Evolutionary conservation across 2,888 invertebrate genomes (phyloP).

Genomic region (Erynnis tages): DNA sequence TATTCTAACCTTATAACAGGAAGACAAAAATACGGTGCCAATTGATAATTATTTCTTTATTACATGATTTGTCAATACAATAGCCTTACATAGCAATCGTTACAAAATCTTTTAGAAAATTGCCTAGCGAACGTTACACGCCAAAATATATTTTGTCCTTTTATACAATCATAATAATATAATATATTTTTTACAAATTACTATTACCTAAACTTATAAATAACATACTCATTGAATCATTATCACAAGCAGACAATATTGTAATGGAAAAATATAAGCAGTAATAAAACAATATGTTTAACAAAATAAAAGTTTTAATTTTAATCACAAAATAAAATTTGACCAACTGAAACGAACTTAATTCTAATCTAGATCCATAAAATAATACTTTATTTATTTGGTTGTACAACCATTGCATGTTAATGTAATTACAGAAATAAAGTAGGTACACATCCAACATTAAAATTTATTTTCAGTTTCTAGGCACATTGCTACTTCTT

Average conservation of each 20-base stretch:
- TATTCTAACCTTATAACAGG: background rate
- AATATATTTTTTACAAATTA: background rate
- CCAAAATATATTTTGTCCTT: background rate
- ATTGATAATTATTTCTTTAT: background rate
- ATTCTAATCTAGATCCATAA: conserved; percentile 8
- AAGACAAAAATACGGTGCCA: background rate
- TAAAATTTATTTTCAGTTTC: too few relatives aligned
- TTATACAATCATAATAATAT: background rate
- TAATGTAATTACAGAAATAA: too few relatives aligned
- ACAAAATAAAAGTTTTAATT: background rate
- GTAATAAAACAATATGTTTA: background rate
- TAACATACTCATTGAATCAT: too few relatives aligned
- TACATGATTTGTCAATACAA: conserved; percentile 40
- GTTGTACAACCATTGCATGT: conserved; percentile 3
- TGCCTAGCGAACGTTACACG: conserved; percentile 34
- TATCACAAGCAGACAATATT: too few relatives aligned
- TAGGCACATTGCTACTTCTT: too few relatives aligned
- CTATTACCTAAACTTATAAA: background rate
- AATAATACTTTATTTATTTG: conserved; percentile 25
- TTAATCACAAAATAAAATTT: conserved; percentile 13
- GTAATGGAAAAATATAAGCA: background rate
- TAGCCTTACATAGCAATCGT: conserved; percentile 41
- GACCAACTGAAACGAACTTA: conserved; percentile 1
- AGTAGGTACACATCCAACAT: too few relatives aligned
- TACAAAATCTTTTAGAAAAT: conserved; percentile 43